Conservation (phyloP, 2,888 invertebrate genomes). For the Pandemis cinnamomeana region DNA sequence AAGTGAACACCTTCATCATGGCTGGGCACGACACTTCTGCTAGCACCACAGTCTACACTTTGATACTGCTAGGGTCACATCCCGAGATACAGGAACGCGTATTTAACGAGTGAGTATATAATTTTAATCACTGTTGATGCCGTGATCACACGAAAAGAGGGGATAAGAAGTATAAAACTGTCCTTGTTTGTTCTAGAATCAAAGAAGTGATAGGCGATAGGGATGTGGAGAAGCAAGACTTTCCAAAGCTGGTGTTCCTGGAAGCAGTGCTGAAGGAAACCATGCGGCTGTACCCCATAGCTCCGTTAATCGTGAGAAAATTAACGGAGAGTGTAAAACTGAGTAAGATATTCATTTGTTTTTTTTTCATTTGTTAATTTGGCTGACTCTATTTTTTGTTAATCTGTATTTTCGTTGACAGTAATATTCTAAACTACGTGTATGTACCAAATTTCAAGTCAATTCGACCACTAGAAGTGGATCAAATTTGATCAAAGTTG, state of each 20-base stretch:
- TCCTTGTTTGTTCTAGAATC: slow-evolving; percentile 3
- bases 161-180: not conserved
- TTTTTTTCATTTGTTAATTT: too few species aligned
- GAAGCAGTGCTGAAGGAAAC: slow-evolving; percentile 29
- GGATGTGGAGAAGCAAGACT: slow-evolving; percentile 9
- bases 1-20: slow-evolving; percentile 30
- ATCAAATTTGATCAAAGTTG: too few species aligned
- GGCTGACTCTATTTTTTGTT: too few species aligned
- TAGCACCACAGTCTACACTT: not conserved
- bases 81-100: slow-evolving; percentile 30
- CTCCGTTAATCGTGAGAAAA: not conserved
- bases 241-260: slow-evolving; percentile 12
- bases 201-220: not conserved
- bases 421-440: too few species aligned
- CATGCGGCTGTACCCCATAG: slow-evolving; percentile 13
- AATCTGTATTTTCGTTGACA: too few species aligned
- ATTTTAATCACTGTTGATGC: not conserved
- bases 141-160: not conserved
- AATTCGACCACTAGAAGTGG: too few species aligned
- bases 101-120: slow-evolving; percentile 28
- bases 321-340: not conserved
- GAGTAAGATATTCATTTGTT: not conserved
- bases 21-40: slow-evolving; percentile 31
- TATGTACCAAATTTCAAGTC: too few species aligned
- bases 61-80: slow-evolving; percentile 19